These are phyloP conservation scores for Tachina fera DNA, from an alignment of 2,888 invertebrate genomes.

Conservation along the genomic window DNA sequence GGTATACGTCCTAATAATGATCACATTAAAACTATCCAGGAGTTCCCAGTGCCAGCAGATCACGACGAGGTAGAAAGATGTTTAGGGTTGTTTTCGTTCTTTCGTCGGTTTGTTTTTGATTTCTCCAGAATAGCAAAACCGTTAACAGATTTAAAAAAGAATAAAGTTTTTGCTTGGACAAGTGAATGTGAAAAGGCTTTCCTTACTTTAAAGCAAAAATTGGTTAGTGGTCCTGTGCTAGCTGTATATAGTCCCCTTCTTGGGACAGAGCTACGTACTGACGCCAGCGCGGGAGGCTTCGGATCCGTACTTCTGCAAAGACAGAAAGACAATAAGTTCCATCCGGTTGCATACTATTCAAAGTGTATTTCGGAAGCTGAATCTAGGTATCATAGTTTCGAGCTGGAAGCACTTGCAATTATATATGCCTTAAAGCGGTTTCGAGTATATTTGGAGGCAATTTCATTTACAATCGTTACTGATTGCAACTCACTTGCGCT, in stretches of 20 bases:
- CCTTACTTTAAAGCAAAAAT: constrained; percentile 61
- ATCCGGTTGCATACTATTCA: too few species aligned
- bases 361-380: too few species aligned
- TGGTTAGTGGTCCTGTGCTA: constrained; percentile 48
- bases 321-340: constrained; percentile 71
- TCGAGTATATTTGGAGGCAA: background rate
- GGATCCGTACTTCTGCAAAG: constrained; percentile 76
- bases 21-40: constrained; percentile 46
- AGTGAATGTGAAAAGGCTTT: constrained; percentile 49
- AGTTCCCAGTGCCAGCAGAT: constrained; percentile 46
- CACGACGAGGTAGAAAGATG: constrained; percentile 52
- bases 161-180: constrained; percentile 40
- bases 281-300: constrained; percentile 68
- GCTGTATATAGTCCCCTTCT: constrained; percentile 24
- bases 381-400: constrained; percentile 65
- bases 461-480: background rate
- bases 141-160: background rate
- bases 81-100: constrained; percentile 65
- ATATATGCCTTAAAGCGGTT: background rate
- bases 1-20: constrained; percentile 49
- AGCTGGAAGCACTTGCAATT: background rate
- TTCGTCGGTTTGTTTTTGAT: constrained; percentile 60
- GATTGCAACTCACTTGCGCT: background rate
- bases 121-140: constrained; percentile 62
- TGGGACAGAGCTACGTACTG: constrained; percentile 73